A percentile compares a stretch with the other conserved stretches of the same genome.
Evolutionary conservation across 2,888 invertebrate genomes (phyloP).

Genomic region (Marronus borbonicus): DNA sequence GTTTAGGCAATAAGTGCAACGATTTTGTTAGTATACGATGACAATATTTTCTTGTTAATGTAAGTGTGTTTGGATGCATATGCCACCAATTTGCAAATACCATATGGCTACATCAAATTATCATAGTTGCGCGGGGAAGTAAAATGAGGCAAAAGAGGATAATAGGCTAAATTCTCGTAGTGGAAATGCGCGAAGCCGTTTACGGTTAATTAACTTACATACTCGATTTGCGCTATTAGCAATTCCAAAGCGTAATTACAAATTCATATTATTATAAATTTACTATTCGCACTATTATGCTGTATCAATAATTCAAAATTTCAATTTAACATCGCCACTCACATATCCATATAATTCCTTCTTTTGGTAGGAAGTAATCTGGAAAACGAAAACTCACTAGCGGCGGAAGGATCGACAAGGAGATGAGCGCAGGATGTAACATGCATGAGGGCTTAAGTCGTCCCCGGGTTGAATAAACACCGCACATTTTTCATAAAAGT

Average conservation of each 20-base stretch:
- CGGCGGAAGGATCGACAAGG: conserved; percentile 42
- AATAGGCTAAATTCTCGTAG: no score
- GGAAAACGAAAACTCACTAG: conserved; percentile 42
- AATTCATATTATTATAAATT: background rate
- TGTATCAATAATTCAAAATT: conserved; percentile 42
- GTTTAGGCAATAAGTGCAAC: no score
- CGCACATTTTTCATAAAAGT: conserved; percentile 65
- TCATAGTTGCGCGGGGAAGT: no score
- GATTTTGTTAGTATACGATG: no score
- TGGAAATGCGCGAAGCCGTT: no score
- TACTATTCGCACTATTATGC: background rate
- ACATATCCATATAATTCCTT: conserved; percentile 36
- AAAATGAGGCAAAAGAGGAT: no score
- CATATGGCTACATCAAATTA: no score
- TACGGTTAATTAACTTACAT: background rate
- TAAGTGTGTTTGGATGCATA: no score
- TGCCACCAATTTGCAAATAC: no score
- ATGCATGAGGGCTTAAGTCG: conserved; percentile 61
- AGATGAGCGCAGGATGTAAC: conserved; percentile 45
- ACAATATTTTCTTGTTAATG: no score
- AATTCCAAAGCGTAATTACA: background rate
- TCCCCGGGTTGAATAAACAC: conserved; percentile 63
- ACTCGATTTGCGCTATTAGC: background rate
- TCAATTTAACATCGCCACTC: conserved; percentile 32
- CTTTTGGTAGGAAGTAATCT: conserved; percentile 44